phyloP scores from a whole-genome alignment of 2,113 vertebrate species.

The Rallus limicola region DNA sequence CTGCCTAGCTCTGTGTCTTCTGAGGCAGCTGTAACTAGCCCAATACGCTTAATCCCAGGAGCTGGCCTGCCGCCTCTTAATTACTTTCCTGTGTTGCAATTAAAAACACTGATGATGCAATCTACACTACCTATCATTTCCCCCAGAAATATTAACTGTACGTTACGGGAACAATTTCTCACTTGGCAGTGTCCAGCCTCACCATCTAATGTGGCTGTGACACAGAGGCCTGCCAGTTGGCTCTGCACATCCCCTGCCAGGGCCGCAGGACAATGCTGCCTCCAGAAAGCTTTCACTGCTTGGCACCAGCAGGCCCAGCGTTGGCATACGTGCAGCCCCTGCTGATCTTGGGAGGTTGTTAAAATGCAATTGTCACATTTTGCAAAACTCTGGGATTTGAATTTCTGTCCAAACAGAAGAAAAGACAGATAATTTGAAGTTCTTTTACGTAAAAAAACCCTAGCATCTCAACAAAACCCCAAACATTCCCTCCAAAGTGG shows the following conservation, averaged over 20 bases:
- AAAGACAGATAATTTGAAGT: not conserved
- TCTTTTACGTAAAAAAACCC: not conserved
- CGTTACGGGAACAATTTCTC: not conserved
- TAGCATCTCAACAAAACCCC: not conserved
- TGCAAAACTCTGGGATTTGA: not conserved
- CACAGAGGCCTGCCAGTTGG: not conserved
- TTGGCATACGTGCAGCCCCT: not conserved
- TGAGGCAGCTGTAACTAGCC: not conserved
- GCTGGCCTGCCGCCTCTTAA: not conserved
- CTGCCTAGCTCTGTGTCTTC: not conserved
- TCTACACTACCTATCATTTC: not conserved
- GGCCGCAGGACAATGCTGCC: not conserved
- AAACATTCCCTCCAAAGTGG: not conserved
- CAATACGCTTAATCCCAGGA: rapidly evolving
- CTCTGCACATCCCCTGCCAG: not conserved
- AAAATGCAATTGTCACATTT: not conserved
- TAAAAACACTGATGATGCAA: conserved; percentile 45
- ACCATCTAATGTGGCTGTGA: not conserved
- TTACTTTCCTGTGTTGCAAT: not conserved
- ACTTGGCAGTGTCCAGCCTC: conserved; percentile 6
- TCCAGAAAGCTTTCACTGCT: not conserved
- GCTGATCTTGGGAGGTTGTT: not conserved
- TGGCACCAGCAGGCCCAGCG: not conserved
- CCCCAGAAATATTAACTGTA: not conserved
- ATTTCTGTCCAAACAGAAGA: not conserved